Evolutionary conservation across 2,888 invertebrate genomes (phyloP), one percentile per base, ranked within the genome.

Genomic region (Dicyrtomina minuta): DNA sequence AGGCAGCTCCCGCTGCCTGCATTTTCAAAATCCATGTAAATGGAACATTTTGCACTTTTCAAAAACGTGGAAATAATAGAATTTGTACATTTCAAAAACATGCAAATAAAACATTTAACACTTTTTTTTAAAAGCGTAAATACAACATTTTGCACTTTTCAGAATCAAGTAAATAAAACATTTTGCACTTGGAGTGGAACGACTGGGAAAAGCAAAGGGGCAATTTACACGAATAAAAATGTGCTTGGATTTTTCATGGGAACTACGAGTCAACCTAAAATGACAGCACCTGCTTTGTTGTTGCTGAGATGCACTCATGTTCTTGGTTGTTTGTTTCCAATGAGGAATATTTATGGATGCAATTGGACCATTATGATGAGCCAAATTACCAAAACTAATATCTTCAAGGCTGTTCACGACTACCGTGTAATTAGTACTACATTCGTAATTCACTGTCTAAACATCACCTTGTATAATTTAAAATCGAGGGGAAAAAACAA

Each of bases 121-220:
- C n/a, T n/a, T n/a, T n/a, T n/a, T n/a, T n/a, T n/a, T n/a, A n/a
- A n/a, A n/a, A n/a, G n/a, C n/a, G n/a, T n/a, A n/a, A n/a, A n/a
- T n/a, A n/a, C n/a, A n/a, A n/a, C n/a, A n/a, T n/a, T n/a, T n/a
- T n/a, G n/a, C n/a, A n/a, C n/a, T n/a, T n/a, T n/a, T n/a, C n/a
- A n/a, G n/a, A n/a, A n/a, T n/a, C n/a, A n/a, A n/a, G n/a, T n/a
- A n/a, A n/a, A n/a, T n/a, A n/a, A n/a, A n/a, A n/a, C n/a, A n/a
- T n/a, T n/a, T n/a, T n/a, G n/a, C n/a, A n/a, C n/a, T n/a, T n/a
- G n/a, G n/a, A 74, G 74, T 68, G 77, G 77, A 15, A 77, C 77
- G 0, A 77, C 74, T 24, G 77, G 77, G 4, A 73, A 58, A 46
- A 71, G 74, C 65, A 77, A 77, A 67, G 77, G 77, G 12, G 77